Evolutionary conservation across 2,797 vertebrate species (phyloP).

Genomic region (Poecilia picta): DNA sequence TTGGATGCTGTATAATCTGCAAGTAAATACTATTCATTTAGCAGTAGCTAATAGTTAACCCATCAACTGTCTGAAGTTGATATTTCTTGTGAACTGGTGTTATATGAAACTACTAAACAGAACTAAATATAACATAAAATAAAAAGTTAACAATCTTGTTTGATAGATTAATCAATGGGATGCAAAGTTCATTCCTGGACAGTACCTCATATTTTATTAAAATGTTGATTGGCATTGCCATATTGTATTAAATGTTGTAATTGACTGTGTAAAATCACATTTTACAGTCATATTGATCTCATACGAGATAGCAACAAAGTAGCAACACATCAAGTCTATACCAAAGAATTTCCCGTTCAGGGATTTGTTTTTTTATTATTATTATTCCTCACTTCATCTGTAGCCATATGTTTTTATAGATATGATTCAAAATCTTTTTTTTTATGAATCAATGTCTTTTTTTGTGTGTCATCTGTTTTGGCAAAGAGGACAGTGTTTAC

Average conservation of each 20-base stretch:
- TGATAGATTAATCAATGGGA: neutral
- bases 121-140: neutral
- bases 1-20: neutral
- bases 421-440: neutral
- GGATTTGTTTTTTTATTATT: neutral
- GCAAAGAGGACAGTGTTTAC: constrained; percentile 38
- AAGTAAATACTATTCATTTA: neutral
- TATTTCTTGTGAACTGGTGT: neutral
- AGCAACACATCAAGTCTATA: neutral
- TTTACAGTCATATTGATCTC: constrained; percentile 5
- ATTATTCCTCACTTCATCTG: neutral
- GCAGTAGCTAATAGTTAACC: neutral
- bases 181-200: neutral
- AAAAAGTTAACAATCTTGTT: neutral
- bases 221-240: neutral
- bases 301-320: neutral
- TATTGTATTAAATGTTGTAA: constrained; percentile 3
- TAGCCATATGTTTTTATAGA: neutral
- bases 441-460: neutral
- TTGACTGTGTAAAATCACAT: constrained; percentile 10
- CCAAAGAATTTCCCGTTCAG: constrained; percentile 12
- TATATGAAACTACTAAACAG: neutral
- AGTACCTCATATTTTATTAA: constrained; percentile 3
- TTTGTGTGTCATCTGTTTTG: constrained; percentile 2
- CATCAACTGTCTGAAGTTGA: neutral